phyloP scores from a whole-genome alignment of 2,888 invertebrate genomes.

The Formica aserva region DNA sequence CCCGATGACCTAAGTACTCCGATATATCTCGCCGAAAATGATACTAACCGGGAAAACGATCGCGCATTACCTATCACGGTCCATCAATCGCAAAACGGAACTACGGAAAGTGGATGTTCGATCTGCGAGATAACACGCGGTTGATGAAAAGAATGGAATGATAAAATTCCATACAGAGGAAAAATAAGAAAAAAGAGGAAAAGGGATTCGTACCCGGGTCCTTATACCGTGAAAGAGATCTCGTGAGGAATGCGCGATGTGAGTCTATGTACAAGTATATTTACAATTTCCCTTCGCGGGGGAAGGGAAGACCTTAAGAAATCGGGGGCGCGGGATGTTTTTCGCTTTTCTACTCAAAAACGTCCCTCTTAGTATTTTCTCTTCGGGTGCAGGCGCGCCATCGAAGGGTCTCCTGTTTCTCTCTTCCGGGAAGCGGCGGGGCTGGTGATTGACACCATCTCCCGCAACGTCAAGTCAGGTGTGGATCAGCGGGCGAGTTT shows the following conservation, averaged over 20 bases:
- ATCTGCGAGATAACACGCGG: background rate
- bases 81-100: conserved; percentile 4
- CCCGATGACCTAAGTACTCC: background rate
- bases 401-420: background rate
- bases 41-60: background rate
- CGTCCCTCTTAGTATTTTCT: conserved; percentile 25
- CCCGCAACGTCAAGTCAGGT: background rate
- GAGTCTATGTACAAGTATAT: conserved; percentile 81
- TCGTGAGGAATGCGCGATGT: conserved; percentile 80
- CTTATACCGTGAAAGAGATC: conserved; percentile 67
- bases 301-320: conserved; percentile 54
- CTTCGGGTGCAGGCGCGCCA: conserved; percentile 10
- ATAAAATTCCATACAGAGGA: background rate
- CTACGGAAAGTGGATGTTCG: background rate
- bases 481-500: background rate
- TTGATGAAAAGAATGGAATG: background rate
- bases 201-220: conserved; percentile 54
- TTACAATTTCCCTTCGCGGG: conserved; percentile 74
- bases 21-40: background rate
- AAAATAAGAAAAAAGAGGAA: conserved; percentile 30
- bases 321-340: conserved; percentile 49
- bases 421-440: conserved; percentile 7
- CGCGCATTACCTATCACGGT: background rate
- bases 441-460: background rate
- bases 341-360: conserved; percentile 27